Conservation (phyloP, 2,797 vertebrate genomes). For the Taenioides sp. region DNA sequence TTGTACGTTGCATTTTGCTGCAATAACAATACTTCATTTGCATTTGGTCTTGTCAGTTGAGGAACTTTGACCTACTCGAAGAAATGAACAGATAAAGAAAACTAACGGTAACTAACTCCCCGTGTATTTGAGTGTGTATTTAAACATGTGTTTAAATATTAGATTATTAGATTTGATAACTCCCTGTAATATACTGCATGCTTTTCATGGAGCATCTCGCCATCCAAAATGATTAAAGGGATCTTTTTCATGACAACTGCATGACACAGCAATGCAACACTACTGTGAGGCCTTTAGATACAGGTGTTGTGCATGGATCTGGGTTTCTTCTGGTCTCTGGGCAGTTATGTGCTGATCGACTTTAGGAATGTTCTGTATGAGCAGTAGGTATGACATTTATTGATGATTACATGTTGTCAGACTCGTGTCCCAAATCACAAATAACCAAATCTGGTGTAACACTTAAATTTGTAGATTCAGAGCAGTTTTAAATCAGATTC, state of each 20-base stretch:
- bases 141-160: neutral
- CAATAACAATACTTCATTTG: constrained; percentile 57
- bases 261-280: constrained; percentile 27
- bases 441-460: neutral
- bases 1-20: constrained; percentile 15
- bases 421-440: neutral
- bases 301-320: neutral
- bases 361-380: constrained; percentile 6
- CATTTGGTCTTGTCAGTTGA: constrained; percentile 60
- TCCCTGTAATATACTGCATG: constrained; percentile 28
- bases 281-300: constrained; percentile 5
- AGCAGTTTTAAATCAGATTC: neutral
- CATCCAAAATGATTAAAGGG: constrained; percentile 55
- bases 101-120: constrained; percentile 14
- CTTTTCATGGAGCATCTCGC: constrained; percentile 42
- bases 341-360: constrained; percentile 51
- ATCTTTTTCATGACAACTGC: constrained; percentile 16
- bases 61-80: constrained; percentile 46
- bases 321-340: neutral
- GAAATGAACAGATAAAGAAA: constrained; percentile 29
- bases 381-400: neutral
- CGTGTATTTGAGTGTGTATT: constrained; percentile 3
- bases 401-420: neutral
- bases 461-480: neutral
- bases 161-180: constrained; percentile 3